A percentile compares a stretch with the other conserved stretches of the same genome.
These are phyloP conservation scores for Chymomyza fuscimana DNA, from an alignment of 2,888 invertebrate genomes.

Conservation along the genomic window DNA sequence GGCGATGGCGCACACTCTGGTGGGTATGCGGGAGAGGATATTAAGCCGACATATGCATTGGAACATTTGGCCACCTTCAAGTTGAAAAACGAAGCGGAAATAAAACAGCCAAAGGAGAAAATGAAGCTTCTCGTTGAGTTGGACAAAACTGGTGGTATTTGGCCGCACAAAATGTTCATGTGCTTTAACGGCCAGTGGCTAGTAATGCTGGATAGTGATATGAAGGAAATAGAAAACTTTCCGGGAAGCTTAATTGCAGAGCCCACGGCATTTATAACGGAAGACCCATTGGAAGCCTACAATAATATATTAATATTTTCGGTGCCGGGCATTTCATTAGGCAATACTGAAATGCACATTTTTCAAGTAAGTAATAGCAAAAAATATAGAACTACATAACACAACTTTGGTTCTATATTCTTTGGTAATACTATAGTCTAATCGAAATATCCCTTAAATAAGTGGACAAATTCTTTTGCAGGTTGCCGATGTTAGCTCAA, in stretches of 20 bases:
- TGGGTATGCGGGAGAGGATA: slow-evolving; percentile 34
- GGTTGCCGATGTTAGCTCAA: slow-evolving; percentile 89
- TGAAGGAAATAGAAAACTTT: slow-evolving; percentile 97
- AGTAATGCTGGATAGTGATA: slow-evolving; percentile 95
- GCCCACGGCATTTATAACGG: slow-evolving; percentile 97
- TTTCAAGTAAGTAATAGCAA: slow-evolving; percentile 83
- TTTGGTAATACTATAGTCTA: background rate
- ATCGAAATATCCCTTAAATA: background rate
- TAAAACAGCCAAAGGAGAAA: slow-evolving; percentile 93
- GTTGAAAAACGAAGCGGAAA: slow-evolving; percentile 92
- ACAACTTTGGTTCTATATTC: too few species aligned
- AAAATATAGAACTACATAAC: background rate
- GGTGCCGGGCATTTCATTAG: slow-evolving; percentile 86
- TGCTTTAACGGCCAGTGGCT: slow-evolving; percentile 93
- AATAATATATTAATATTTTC: slow-evolving; percentile 99
- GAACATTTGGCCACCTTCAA: slow-evolving; percentile 99
- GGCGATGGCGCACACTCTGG: slow-evolving; percentile 55
- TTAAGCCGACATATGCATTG: slow-evolving; percentile 90
- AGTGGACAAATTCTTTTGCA: slow-evolving; percentile 71
- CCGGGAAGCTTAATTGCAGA: slow-evolving; percentile 94
- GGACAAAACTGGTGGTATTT: slow-evolving; percentile 96
- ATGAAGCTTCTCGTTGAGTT: slow-evolving; percentile 94
- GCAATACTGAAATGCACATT: slow-evolving; percentile 96
- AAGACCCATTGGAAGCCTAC: slow-evolving; percentile 97
- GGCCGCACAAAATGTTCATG: slow-evolving; percentile 98